phyloP scores from a whole-genome alignment of 2,797 vertebrate genomes.

The Myripristis jacobus region DNA sequence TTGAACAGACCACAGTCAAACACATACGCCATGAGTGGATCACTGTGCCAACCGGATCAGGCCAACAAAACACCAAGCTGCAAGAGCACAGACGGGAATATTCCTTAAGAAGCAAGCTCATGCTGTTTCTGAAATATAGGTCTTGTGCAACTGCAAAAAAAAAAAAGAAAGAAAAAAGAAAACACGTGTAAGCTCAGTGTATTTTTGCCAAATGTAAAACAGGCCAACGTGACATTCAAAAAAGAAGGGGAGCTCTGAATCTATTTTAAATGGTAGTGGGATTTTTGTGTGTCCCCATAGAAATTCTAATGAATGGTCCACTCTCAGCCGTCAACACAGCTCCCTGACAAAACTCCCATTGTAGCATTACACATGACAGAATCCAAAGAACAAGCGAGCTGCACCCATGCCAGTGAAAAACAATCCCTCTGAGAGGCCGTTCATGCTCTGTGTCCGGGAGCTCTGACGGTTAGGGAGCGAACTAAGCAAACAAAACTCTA shows the following conservation, averaged over 20 bases:
- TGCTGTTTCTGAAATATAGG: too few relatives aligned
- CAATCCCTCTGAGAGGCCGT: slow-evolving; percentile 45
- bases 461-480: slow-evolving; percentile 47
- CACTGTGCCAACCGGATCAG: not conserved
- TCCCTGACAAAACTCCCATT: slow-evolving; percentile 68
- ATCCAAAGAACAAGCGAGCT: slow-evolving; percentile 65
- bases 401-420: slow-evolving; percentile 47
- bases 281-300: slow-evolving; percentile 48
- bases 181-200: too few relatives aligned
- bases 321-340: slow-evolving; percentile 38
- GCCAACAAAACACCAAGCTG: not conserved
- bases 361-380: slow-evolving; percentile 74
- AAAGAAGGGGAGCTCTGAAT: slow-evolving; percentile 6
- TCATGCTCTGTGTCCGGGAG: slow-evolving; percentile 50
- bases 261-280: slow-evolving; percentile 19
- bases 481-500: slow-evolving; percentile 67
- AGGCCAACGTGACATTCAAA: not conserved
- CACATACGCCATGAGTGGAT: slow-evolving; percentile 2
- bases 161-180: too few relatives aligned
- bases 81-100: too few relatives aligned
- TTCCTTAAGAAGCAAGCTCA: too few relatives aligned
- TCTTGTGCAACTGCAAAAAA: too few relatives aligned
- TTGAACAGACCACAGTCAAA: slow-evolving; percentile 25
- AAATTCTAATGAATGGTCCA: slow-evolving; percentile 57
- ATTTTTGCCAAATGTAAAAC: not conserved